Evolutionary conservation across 92 coral and sea anemone genomes (phyloP).

Genomic region (Nematostella vectensis): DNA sequence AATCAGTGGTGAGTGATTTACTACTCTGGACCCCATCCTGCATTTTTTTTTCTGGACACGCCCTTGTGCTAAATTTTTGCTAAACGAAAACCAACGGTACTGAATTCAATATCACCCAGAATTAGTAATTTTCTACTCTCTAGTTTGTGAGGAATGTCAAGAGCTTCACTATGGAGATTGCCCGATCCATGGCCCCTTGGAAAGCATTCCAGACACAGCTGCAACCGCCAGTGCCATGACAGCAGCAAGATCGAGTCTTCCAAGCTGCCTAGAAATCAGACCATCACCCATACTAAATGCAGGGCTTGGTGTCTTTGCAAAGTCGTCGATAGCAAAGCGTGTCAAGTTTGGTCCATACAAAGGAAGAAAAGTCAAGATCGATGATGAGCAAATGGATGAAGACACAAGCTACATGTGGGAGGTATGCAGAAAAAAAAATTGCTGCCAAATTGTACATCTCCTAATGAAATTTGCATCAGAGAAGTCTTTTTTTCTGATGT

Average conservation of each 20-base stretch:
- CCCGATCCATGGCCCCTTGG: constrained; percentile 53
- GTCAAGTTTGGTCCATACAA: constrained; percentile 56
- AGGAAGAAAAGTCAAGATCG: constrained; percentile 43
- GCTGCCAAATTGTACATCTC: no score
- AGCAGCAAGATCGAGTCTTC: constrained; percentile 41
- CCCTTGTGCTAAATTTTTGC: no score
- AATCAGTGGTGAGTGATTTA: no score
- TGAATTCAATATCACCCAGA: no score
- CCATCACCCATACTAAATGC: constrained; percentile 56
- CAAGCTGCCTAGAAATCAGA: constrained; percentile 37
- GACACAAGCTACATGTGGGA: constrained; percentile 74
- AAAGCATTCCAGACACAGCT: constrained; percentile 23
- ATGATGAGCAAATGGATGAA: constrained; percentile 19
- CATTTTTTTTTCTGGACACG: no score
- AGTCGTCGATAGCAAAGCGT: constrained; percentile 30
- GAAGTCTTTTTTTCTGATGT: no score
- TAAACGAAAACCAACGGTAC: no score
- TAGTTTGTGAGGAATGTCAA: constrained; percentile 74
- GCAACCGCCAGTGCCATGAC: constrained; percentile 1
- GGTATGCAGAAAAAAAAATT: constrained; percentile 18
- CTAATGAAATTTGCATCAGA: no score
- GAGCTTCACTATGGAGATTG: constrained; percentile 70
- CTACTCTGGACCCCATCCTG: no score
- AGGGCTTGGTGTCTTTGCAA: constrained; percentile 63
- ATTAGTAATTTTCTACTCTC: no score